Percentiles rank a stretch among this genome's conserved stretches.
Conservation (phyloP, 2,888 invertebrate genomes). For the Nebria brevicollis region DNA sequence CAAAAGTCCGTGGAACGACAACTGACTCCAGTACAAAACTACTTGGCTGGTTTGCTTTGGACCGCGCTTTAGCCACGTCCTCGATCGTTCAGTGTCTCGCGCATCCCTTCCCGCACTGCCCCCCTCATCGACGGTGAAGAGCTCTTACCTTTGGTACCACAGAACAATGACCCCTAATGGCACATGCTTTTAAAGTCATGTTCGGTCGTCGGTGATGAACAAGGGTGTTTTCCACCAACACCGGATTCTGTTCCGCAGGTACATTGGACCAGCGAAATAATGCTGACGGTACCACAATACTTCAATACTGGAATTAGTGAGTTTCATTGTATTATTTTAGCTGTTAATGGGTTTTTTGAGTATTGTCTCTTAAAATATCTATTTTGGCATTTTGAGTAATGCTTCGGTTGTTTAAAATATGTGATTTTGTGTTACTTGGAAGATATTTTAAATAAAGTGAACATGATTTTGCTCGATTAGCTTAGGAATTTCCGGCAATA, state of each 20-base stretch:
- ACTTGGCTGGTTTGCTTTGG: not conserved
- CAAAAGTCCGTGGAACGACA: conserved; percentile 3
- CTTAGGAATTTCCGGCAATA: not conserved
- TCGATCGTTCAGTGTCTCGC: conserved; percentile 8
- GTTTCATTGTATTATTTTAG: not conserved
- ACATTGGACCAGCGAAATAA: conserved; percentile 15
- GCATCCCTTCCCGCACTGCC: conserved; percentile 4
- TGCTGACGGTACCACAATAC: not conserved
- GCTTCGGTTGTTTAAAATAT: not conserved
- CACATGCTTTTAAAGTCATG: conserved; percentile 8
- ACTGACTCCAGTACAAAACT: conserved; percentile 12
- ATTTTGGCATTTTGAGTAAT: not conserved
- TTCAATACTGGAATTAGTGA: not conserved
- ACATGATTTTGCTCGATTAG: not conserved
- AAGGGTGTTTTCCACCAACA: conserved; percentile 13
- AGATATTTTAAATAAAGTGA: not conserved
- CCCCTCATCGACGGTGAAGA: not conserved
- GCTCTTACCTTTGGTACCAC: conserved; percentile 9
- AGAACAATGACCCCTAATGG: conserved; percentile 14
- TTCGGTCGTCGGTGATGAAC: not conserved
- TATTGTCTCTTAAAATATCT: not conserved
- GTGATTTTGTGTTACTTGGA: not conserved
- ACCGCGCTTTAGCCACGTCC: not conserved
- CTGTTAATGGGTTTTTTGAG: not conserved
- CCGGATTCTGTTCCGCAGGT: conserved; percentile 18